Conservation (phyloP, 1,140 invertebrate genomes). For the Drosophila persimilis region DNA sequence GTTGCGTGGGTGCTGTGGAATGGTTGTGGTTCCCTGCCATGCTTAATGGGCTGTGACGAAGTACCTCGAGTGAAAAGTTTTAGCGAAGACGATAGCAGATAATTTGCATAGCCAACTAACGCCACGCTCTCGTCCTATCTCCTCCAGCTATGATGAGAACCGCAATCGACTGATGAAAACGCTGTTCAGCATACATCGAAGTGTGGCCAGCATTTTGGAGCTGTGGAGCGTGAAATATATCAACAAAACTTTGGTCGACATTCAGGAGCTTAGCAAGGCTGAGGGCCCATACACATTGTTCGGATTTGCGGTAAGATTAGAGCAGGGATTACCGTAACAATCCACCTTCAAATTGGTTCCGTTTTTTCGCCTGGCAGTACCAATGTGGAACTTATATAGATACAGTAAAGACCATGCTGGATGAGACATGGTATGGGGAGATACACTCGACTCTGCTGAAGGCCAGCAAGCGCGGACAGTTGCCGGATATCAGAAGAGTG, state of each 20-base stretch:
- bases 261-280: slow-evolving; percentile 84
- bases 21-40: slow-evolving; percentile 61
- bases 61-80: slow-evolving; percentile 76
- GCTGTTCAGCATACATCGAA: slow-evolving; percentile 92
- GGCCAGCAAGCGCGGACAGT: slow-evolving; percentile 89
- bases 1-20: slow-evolving; percentile 13
- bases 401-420: slow-evolving; percentile 84
- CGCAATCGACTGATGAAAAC: slow-evolving; percentile 85
- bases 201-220: slow-evolving; percentile 90
- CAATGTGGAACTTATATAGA: slow-evolving; percentile 84
- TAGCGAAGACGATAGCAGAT: slow-evolving; percentile 36
- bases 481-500: slow-evolving; percentile 88
- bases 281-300: slow-evolving; percentile 86
- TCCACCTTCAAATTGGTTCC: slow-evolving; percentile 27
- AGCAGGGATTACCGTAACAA: slow-evolving; percentile 28
- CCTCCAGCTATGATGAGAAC: slow-evolving; percentile 83
- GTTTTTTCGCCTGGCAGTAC: slow-evolving; percentile 79
- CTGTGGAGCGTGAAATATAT: slow-evolving; percentile 88
- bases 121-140: background rate
- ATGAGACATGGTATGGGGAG: slow-evolving; percentile 86
- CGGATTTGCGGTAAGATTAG: slow-evolving; percentile 84
- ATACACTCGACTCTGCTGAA: slow-evolving; percentile 87
- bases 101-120: slow-evolving; percentile 55
- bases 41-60: slow-evolving; percentile 74
- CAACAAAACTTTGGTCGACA: slow-evolving; percentile 82